Percentiles rank a stretch among this genome's conserved stretches.
These are phyloP conservation scores for Bimastos eiseni DNA, from an alignment of 2,888 invertebrate species.

Conservation along the genomic window DNA sequence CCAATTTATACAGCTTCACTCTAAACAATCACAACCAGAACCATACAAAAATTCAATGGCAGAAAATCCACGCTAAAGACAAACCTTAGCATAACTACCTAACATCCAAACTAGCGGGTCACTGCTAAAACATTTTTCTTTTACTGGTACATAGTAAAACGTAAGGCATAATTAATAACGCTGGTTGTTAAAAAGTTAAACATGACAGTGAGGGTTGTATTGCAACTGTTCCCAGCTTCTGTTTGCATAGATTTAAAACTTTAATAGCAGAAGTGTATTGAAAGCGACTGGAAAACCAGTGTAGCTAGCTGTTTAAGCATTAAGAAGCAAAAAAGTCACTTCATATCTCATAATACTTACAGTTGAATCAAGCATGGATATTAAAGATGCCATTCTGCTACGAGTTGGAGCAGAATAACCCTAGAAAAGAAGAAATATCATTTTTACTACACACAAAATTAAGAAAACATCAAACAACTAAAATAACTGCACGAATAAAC, in stretches of 20 bases:
- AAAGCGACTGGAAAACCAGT: too few species aligned
- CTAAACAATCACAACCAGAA: slow-evolving; percentile 48
- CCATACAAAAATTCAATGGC: not conserved
- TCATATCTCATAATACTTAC: slow-evolving; percentile 64
- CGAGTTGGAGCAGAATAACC: slow-evolving; percentile 67
- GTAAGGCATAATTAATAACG: too few species aligned
- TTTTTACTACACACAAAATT: not conserved
- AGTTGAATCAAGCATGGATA: slow-evolving; percentile 75
- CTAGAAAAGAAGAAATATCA: slow-evolving; percentile 44
- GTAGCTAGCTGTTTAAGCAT: too few species aligned
- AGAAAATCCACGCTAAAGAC: not conserved
- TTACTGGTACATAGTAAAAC: too few species aligned
- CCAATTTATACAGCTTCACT: slow-evolving; percentile 85
- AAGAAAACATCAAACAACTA: not conserved
- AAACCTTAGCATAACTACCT: not conserved
- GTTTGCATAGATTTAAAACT: not conserved
- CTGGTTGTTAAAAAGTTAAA: not conserved
- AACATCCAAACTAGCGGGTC: too few species aligned
- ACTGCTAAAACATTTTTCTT: too few species aligned
- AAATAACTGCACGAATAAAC: too few species aligned
- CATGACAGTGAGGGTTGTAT: not conserved
- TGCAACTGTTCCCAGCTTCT: not conserved
- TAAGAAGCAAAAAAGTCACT: not conserved
- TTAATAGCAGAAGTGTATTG: too few species aligned
- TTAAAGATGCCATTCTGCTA: slow-evolving; percentile 73